Evolutionary conservation across 2,888 invertebrate genomes (phyloP), one percentile per base, ranked within the genome.

Genomic region (Cantharis rustica): DNA sequence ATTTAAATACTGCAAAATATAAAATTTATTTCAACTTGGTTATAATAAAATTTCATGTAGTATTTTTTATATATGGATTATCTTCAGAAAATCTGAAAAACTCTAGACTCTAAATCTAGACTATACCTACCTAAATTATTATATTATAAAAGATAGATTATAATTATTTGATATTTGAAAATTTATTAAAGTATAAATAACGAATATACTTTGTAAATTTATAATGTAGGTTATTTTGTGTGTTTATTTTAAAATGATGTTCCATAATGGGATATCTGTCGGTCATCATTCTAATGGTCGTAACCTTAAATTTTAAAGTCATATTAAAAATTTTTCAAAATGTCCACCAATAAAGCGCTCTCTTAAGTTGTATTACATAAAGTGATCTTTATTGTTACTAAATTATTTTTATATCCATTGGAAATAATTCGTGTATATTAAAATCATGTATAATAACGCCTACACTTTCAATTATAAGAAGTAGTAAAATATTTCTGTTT

Each of bases 401-500:
- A 47, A 47, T 47, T 47, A 47, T n/a, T 47, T 47, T 47, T 47
- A 47, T 47, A 47, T 47, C 47, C 47, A 47, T 47, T 7, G 13
- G 13, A 47, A 47, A 47, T 47, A 47, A 47, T 47, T 47, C n/a
- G 47, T 47, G 68, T 23, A 16, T 68, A 68, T 23, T 68, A 68
- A 68, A 27, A 27, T 68, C 26, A 31, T 26, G 16, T 61, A 27
- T 62, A 68, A 31, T 27, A 77, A 74, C 70, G 72, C 75, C 78
- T 72, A 76, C 75, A 47, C 47, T 47, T 61, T 70, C 16, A n/a
- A 70, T 20, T 69, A 69, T 31, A 78, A 81, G 80, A 79, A 80
- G 79, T 78, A 78, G 70, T 80, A 80, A 80, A 81, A 81, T 79
- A 76, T 79, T 78, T 79, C 73, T 79, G 80, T 81, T 81, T 80